Conservation (phyloP, 2,797 vertebrate genomes). For the Poeciliopsis gracilis region DNA sequence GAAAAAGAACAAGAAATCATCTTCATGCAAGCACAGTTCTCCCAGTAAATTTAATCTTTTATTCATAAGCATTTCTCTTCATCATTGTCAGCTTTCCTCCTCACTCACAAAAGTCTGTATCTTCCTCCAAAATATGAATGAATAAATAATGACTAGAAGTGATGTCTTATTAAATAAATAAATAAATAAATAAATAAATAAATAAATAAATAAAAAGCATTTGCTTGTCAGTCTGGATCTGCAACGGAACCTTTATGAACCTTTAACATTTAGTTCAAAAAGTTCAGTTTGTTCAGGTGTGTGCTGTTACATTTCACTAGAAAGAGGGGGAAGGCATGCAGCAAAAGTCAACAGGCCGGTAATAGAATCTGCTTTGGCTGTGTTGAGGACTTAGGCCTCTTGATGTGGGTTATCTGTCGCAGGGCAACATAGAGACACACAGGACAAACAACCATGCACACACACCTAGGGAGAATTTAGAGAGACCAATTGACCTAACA, state of each 20-base stretch:
- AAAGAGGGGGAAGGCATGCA: too few relatives aligned
- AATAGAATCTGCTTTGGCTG: too few relatives aligned
- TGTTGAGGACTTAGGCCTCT: too few relatives aligned
- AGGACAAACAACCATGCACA: too few relatives aligned
- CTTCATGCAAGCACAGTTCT: constrained; percentile 43
- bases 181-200: constrained; percentile 27
- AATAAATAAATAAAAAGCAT: constrained; percentile 22
- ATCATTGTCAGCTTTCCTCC: constrained; percentile 33
- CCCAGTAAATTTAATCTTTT: constrained; percentile 61
- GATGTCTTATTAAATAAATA: not conserved
- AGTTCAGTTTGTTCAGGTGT: not conserved
- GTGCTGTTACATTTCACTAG: not conserved
- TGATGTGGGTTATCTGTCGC: too few relatives aligned
- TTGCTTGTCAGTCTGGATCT: constrained; percentile 21
- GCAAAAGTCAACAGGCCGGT: too few relatives aligned
- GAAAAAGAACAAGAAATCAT: constrained; percentile 33
- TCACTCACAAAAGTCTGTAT: constrained; percentile 27
- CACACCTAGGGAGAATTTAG: too few relatives aligned
- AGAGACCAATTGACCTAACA: too few relatives aligned
- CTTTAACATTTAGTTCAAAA: constrained; percentile 30
- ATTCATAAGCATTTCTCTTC: constrained; percentile 52
- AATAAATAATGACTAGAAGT: not conserved
- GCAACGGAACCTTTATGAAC: constrained; percentile 34
- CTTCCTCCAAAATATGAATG: constrained; percentile 15
- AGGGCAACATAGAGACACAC: too few relatives aligned